Evolutionary conservation across 1,140 invertebrate species (phyloP), one percentile per base, ranked within the genome.

Genomic region (Asobara japonica): DNA sequence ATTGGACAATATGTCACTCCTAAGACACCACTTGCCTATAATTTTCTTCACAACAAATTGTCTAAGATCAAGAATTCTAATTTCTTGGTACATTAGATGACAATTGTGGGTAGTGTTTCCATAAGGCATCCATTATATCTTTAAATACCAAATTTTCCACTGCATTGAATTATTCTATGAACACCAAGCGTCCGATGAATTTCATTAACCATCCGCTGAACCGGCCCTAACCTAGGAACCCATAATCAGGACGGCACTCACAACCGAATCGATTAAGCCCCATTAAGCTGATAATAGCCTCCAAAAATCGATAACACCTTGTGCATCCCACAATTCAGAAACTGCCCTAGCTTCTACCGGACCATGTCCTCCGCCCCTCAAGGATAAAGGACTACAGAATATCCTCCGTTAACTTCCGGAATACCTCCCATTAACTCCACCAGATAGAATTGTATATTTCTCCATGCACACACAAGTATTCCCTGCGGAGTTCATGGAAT

Each of bases 401-500:
- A 45, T 45, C 41, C 41, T 45, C 41, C n/a, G 13, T 16, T 16
- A 45, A 45, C 41, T 45, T 45, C 41, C 41, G 41, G 41, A 45
- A 45, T 45, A 13, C 41, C 41, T 5, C 41, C 41, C 18, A 45
- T 45, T 45, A 45, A 45, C 41, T 45, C 41, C 5, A 45, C 11
- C 41, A 45, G 41, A 45, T 45, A 45, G 41, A 45, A 45, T 45
- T 45, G 41, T 38, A 45, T 16, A 45, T 45, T n/a, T 45, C 41
- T 18, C 38, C 13, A 4, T 16, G 41, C 18, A 45, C 41, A 16
- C 18, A 16, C 13, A 13, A 45, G 41, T 45, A n/a, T 16, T 45
- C 5, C 41, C 13, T 16, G 13, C 13, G 41, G 11, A 16, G 41
- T 45, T 45, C 41, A 45, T 16, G 41, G n/a, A 45, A 5, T 45